These are phyloP conservation scores for Phortica okadai DNA, from an alignment of 2,888 invertebrate genomes.

Conservation along the genomic window DNA sequence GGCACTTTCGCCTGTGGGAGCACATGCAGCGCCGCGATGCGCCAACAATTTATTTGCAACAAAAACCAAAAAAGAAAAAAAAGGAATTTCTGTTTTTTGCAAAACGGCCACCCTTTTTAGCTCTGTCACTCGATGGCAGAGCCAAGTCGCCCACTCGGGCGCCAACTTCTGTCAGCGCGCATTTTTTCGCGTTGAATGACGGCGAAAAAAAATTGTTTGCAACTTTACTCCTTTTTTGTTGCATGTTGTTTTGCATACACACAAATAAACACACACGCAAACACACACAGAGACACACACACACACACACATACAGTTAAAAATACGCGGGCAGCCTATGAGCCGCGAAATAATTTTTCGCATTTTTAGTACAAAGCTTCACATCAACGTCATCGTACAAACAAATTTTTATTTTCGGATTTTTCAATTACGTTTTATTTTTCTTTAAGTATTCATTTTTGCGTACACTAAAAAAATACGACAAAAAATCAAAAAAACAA, in stretches of 20 bases:
- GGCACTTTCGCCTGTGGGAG: slow-evolving; percentile 48
- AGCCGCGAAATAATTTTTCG: slow-evolving; percentile 74
- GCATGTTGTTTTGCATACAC: slow-evolving; percentile 54
- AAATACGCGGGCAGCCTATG: slow-evolving; percentile 64
- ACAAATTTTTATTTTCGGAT: slow-evolving; percentile 73
- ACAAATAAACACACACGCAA: slow-evolving; percentile 43
- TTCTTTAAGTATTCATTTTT: slow-evolving; percentile 71
- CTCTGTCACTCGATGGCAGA: not conserved
- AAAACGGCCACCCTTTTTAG: slow-evolving; percentile 18
- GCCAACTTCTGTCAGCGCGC: slow-evolving; percentile 8
- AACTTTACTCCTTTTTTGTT: slow-evolving; percentile 32
- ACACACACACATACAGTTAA: slow-evolving; percentile 23
- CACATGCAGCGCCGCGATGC: slow-evolving; percentile 4
- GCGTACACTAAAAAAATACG: slow-evolving; percentile 64
- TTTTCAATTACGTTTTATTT: slow-evolving; percentile 75
- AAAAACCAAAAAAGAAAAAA: slow-evolving; percentile 36
- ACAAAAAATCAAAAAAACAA: slow-evolving; percentile 45
- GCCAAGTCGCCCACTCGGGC: not conserved
- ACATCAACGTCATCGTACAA: slow-evolving; percentile 75
- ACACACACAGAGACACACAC: slow-evolving; percentile 43
- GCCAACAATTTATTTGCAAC: slow-evolving; percentile 58
- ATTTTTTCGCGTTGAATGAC: slow-evolving; percentile 13
- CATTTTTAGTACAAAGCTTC: slow-evolving; percentile 75
- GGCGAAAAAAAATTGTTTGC: slow-evolving; percentile 1
- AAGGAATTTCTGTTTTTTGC: not conserved